A percentile compares a stretch with the other conserved stretches of the same genome.
Conservation (phyloP, 2,888 invertebrate species). For the Acleris literana region DNA sequence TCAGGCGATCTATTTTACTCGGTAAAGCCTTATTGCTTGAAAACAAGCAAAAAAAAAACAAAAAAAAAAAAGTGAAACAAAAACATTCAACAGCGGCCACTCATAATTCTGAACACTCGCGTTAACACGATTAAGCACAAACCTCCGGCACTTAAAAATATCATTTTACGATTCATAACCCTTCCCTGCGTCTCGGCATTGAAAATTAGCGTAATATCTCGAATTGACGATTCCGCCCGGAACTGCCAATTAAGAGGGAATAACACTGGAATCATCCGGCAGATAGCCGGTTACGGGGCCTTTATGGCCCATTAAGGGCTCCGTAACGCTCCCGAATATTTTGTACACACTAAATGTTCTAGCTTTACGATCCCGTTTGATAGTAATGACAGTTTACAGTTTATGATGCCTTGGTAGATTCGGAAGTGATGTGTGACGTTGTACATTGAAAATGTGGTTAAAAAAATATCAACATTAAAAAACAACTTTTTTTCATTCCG, state of each 20-base stretch:
- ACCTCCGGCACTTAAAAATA: slow-evolving; percentile 38
- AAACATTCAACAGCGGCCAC: neutral
- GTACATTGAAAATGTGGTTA: neutral
- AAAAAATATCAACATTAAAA: neutral
- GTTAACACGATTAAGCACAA: slow-evolving; percentile 8
- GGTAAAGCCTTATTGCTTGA: too few species aligned
- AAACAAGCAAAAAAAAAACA: too few species aligned
- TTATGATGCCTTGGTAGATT: neutral
- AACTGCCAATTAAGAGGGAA: slow-evolving; percentile 80
- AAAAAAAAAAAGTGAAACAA: neutral
- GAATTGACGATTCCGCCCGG: slow-evolving; percentile 81
- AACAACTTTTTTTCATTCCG: neutral
- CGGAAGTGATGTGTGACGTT: too few species aligned
- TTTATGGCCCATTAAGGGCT: slow-evolving; percentile 76
- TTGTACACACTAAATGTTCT: slow-evolving; percentile 56
- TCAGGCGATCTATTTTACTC: too few species aligned
- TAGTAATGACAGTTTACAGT: slow-evolving; percentile 44
- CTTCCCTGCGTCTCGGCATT: slow-evolving; percentile 77
- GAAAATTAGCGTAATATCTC: slow-evolving; percentile 84
- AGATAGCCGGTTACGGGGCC: slow-evolving; percentile 80
- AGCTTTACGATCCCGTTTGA: slow-evolving; percentile 39
- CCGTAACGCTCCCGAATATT: slow-evolving; percentile 51
- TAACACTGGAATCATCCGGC: slow-evolving; percentile 76
- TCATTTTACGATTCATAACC: slow-evolving; percentile 50
- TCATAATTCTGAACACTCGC: neutral